Evolutionary conservation across 2,113 vertebrate genomes (phyloP).

Genomic region (Gasterosteus aculeatus): DNA sequence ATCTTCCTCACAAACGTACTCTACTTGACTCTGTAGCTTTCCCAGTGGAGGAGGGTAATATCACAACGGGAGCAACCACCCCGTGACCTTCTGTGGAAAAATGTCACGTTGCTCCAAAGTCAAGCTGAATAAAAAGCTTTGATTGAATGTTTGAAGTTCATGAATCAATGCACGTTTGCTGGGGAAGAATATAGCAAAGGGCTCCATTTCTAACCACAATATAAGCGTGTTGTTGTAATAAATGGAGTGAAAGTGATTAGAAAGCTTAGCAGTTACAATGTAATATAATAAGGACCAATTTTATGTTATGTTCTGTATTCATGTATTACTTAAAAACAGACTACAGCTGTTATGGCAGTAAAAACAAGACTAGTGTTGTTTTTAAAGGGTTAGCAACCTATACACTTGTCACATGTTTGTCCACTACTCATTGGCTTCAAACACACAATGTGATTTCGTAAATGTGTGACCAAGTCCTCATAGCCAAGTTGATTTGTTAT

Average conservation of each 20-base stretch:
- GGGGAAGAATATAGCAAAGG: background rate
- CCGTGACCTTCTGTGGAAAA: background rate
- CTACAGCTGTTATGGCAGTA: too few species aligned
- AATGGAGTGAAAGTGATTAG: background rate
- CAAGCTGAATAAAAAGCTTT: background rate
- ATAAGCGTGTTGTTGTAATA: background rate
- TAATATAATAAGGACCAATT: background rate
- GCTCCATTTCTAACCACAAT: background rate
- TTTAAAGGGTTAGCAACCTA: background rate
- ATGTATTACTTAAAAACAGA: too few species aligned
- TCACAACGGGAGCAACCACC: background rate
- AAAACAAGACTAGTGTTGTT: background rate
- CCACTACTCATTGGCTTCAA: background rate
- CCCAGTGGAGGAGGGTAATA: background rate
- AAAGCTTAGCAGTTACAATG: background rate
- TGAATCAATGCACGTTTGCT: background rate
- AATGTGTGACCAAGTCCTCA: background rate
- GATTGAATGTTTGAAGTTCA: background rate
- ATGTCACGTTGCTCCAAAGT: background rate
- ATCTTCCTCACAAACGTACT: background rate
- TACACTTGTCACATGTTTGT: background rate
- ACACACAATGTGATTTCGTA: background rate
- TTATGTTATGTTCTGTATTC: too few species aligned
- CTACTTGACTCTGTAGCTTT: background rate
- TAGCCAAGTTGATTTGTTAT: background rate